These are phyloP conservation scores for Argyresthia goedartella DNA, from an alignment of 2,888 invertebrate species.

Conservation along the genomic window DNA sequence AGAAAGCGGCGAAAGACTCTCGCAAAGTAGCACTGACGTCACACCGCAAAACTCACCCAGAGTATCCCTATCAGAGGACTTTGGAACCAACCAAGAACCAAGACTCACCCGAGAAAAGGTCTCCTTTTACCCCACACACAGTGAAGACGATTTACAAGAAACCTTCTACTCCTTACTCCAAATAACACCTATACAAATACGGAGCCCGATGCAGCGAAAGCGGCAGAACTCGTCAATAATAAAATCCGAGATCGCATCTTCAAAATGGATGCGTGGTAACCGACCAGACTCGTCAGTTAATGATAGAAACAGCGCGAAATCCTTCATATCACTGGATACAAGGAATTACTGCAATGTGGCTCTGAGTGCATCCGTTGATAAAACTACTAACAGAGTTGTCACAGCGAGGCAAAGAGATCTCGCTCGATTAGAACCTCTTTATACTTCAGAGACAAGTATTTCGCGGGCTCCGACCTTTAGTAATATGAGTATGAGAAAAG, in stretches of 20 bases:
- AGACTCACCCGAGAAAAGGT: conserved; percentile 34
- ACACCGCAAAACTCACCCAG: conserved; percentile 60
- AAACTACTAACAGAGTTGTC: conserved; percentile 37
- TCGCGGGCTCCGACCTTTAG: conserved; percentile 26
- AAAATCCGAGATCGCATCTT: conserved; percentile 58
- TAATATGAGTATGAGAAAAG: conserved; percentile 45
- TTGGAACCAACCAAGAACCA: conserved; percentile 27
- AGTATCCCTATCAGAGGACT: conserved; percentile 30
- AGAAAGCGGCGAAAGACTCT: conserved; percentile 54
- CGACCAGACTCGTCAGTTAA: conserved; percentile 54
- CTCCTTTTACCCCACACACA: conserved; percentile 27
- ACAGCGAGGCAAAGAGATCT: conserved; percentile 51
- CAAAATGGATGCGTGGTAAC: conserved; percentile 54
- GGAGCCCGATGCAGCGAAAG: conserved; percentile 43
- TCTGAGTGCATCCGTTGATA: conserved; percentile 41
- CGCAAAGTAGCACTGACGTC: conserved; percentile 55
- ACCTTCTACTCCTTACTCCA: conserved; percentile 54
- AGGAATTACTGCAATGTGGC: conserved; percentile 36
- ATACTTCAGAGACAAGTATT: conserved; percentile 36
- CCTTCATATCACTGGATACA: conserved; percentile 53
- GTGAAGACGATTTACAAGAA: conserved; percentile 41
- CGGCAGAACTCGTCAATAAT: conserved; percentile 46
- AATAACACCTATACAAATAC: conserved; percentile 55
- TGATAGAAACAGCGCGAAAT: conserved; percentile 61
- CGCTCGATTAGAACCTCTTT: conserved; percentile 43